A percentile compares a stretch with the other conserved stretches of the same genome.
Evolutionary conservation across 2,113 vertebrate genomes (phyloP).

Genomic region (Pterophyllum scalare): DNA sequence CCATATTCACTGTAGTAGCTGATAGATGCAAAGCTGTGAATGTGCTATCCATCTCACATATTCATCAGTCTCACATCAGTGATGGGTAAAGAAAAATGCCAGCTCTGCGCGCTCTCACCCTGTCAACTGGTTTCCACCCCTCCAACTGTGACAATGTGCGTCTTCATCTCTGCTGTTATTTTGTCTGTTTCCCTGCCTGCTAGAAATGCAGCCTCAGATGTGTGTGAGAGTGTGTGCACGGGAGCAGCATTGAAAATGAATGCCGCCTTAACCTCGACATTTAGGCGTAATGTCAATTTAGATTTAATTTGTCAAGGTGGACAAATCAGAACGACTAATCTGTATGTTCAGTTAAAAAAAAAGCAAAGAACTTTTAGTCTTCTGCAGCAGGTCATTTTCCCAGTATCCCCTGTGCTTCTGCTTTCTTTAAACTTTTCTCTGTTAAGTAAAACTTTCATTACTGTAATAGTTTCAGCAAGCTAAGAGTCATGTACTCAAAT

Average conservation of each 20-base stretch:
- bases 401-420: constrained; percentile 5
- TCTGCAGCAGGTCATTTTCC: not conserved
- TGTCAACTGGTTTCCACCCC: constrained; percentile 69
- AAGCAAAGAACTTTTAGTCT: accelerated
- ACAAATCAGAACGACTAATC: not conserved
- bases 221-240: not conserved
- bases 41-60: constrained; percentile 52
- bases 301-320: not conserved
- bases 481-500: not conserved
- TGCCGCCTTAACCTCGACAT: constrained; percentile 15
- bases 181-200: constrained; percentile 27
- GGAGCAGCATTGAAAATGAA: not conserved
- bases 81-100: constrained; percentile 72
- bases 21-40: constrained; percentile 41
- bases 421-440: constrained; percentile 42
- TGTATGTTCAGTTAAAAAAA: not conserved
- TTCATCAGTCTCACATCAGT: constrained; percentile 74
- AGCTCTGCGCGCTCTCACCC: constrained; percentile 72
- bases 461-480: constrained; percentile 5
- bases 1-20: constrained; percentile 8
- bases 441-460: constrained; percentile 45
- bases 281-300: not conserved
- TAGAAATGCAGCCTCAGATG: not conserved
- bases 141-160: constrained; percentile 64
- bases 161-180: constrained; percentile 69